Percentiles rank a stretch among this genome's conserved stretches.
Conservation (phyloP, 53 echinoderm and acorn worm genomes). For the Astropecten irregularis region DNA sequence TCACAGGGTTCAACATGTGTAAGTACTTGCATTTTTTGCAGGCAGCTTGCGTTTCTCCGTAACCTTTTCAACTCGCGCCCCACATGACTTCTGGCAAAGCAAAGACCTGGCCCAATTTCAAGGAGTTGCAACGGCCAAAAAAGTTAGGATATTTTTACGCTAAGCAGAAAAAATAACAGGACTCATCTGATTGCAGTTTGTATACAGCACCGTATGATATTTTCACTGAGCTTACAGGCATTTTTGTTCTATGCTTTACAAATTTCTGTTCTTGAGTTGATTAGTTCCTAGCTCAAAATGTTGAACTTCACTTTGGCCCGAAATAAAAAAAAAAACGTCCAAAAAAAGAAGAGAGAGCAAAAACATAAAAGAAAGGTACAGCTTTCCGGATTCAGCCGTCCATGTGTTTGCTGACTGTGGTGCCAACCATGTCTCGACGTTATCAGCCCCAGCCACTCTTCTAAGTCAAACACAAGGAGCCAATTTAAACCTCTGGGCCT, state of each 20-base stretch:
- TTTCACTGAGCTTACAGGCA: too few relatives aligned
- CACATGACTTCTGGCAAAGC: too few relatives aligned
- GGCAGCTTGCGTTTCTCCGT: too few relatives aligned
- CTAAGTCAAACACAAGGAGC: constrained; percentile 1
- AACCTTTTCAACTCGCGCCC: too few relatives aligned
- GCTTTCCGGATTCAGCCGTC: neutral
- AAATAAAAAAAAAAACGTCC: neutral
- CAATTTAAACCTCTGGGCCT: constrained; percentile 31
- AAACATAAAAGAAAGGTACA: neutral
- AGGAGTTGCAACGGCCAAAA: too few relatives aligned
- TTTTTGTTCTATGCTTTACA: neutral
- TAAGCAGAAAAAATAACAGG: too few relatives aligned
- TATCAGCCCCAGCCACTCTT: constrained; percentile 23
- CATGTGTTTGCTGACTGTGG: neutral
- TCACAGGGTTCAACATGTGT: too few relatives aligned
- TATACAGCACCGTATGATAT: too few relatives aligned
- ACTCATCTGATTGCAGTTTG: too few relatives aligned
- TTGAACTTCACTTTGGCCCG: neutral
- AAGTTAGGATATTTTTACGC: too few relatives aligned
- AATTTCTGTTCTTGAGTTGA: neutral
- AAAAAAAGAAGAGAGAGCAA: neutral
- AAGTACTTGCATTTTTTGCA: too few relatives aligned
- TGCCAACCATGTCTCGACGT: neutral
- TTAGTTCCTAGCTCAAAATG: neutral
- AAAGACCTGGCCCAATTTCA: too few relatives aligned